These are phyloP conservation scores for Anarrhichthys ocellatus DNA, from an alignment of 2,113 vertebrate species.

Conservation along the genomic window DNA sequence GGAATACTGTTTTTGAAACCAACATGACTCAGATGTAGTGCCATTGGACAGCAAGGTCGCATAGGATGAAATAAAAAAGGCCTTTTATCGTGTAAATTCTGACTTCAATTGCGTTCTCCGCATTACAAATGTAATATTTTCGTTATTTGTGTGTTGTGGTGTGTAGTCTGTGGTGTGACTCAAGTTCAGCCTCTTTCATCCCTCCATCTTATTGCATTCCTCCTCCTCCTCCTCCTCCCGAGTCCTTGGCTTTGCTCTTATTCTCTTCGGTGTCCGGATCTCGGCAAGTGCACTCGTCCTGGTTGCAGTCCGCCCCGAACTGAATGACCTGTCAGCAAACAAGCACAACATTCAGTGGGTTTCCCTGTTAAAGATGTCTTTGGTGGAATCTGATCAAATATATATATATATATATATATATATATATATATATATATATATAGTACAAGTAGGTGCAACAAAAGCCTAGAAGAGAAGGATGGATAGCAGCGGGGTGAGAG, in stretches of 20 bases:
- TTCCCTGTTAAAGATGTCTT: slow-evolving; percentile 1
- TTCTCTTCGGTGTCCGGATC: slow-evolving; percentile 96
- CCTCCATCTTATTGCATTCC: slow-evolving; percentile 59
- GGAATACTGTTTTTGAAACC: slow-evolving; percentile 21
- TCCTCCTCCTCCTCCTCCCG: slow-evolving; percentile 48
- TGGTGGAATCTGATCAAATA: slow-evolving; percentile 19
- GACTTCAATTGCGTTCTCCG: slow-evolving; percentile 36
- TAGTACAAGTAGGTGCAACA: no score
- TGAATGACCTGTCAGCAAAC: slow-evolving; percentile 89
- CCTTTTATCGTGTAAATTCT: slow-evolving; percentile 23
- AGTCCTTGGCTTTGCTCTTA: slow-evolving; percentile 74
- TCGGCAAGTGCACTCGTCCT: slow-evolving; percentile 94
- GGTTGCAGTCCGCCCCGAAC: slow-evolving; percentile 93
- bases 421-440: no score
- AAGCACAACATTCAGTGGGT: slow-evolving; percentile 48
- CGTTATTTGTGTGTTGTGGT: slow-evolving; percentile 57
- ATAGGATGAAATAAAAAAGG: slow-evolving; percentile 29
- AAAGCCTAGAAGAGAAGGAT: no score
- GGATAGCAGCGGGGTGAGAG: slow-evolving; percentile 13
- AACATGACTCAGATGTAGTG: slow-evolving; percentile 36
- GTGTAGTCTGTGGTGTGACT: slow-evolving; percentile 59
- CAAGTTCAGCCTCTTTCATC: slow-evolving; percentile 50
- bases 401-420: no score
- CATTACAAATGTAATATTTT: slow-evolving; percentile 26
- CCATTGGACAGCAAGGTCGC: slow-evolving; percentile 10